These are phyloP conservation scores for Betta splendens DNA, from an alignment of 2,797 vertebrate genomes.

Conservation along the genomic window DNA sequence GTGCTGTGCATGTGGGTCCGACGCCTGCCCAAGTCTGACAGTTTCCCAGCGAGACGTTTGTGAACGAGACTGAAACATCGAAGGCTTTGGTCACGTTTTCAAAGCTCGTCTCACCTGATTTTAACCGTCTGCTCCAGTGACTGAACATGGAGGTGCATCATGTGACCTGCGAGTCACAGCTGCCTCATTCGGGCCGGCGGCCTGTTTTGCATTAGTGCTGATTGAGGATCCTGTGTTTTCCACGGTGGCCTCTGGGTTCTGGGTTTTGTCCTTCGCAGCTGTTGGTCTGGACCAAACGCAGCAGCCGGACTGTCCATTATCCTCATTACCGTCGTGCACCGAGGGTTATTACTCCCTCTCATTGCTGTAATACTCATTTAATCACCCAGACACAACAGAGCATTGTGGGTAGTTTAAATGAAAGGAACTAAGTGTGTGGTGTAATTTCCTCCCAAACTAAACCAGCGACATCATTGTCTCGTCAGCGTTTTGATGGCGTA, in stretches of 20 bases:
- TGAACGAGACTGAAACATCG: too few relatives aligned
- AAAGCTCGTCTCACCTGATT: too few relatives aligned
- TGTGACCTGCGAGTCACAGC: too few relatives aligned
- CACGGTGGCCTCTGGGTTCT: neutral
- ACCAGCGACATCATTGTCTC: too few relatives aligned
- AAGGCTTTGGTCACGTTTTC: too few relatives aligned
- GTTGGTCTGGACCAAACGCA: constrained; percentile 2
- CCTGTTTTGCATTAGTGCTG: constrained; percentile 2
- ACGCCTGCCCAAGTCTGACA: too few relatives aligned
- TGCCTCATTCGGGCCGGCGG: too few relatives aligned
- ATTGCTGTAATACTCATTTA: constrained; percentile 25
- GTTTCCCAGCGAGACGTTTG: too few relatives aligned
- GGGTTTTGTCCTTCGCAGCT: constrained; percentile 6
- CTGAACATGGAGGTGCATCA: too few relatives aligned
- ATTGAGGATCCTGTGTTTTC: constrained; percentile 19
- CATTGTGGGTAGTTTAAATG: neutral
- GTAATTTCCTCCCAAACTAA: constrained; percentile 14
- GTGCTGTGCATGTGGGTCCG: too few relatives aligned
- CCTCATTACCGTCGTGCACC: constrained; percentile 21
- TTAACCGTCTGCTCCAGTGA: too few relatives aligned
- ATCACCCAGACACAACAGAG: constrained; percentile 21
- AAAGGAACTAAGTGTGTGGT: constrained; percentile 11
- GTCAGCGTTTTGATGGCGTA: too few relatives aligned
- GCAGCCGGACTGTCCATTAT: constrained; percentile 17
- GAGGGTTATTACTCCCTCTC: constrained; percentile 14